Percentiles rank a stretch among this genome's conserved stretches.
Conservation (phyloP, 1,140 invertebrate genomes). For the Habropoda laboriosa region DNA sequence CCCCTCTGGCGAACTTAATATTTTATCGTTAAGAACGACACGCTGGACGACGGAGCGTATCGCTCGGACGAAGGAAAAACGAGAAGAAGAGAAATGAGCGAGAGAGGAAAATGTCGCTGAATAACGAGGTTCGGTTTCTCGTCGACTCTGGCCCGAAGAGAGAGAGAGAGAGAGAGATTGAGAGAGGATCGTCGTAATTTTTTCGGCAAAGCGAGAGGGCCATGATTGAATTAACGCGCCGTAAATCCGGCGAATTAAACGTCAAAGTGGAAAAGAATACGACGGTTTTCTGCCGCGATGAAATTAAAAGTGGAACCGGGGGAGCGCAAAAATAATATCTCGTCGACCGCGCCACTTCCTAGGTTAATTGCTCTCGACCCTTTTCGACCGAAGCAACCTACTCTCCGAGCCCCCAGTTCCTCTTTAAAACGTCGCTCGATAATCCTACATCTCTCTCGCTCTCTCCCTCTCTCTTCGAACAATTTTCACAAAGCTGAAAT, state of each 20-base stretch:
- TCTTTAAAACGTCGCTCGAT: conserved; percentile 45
- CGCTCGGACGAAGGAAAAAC: neutral
- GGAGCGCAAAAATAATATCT: conserved; percentile 43
- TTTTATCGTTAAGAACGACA: neutral
- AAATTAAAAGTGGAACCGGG: conserved; percentile 42
- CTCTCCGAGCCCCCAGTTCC: conserved; percentile 22
- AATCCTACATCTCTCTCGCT: no score
- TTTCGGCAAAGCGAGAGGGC: neutral
- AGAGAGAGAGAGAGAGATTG: no score
- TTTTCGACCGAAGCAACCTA: conserved; percentile 30
- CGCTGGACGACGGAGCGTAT: neutral
- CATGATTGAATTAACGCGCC: conserved; percentile 46
- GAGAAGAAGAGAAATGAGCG: neutral
- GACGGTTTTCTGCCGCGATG: conserved; percentile 15
- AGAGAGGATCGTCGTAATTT: neutral
- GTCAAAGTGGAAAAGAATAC: conserved; percentile 8
- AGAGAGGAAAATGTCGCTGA: neutral
- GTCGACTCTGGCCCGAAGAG: no score
- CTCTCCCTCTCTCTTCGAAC: neutral
- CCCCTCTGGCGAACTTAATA: neutral
- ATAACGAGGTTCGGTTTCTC: neutral
- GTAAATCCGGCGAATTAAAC: conserved; percentile 41
- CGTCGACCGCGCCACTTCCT: conserved; percentile 21
- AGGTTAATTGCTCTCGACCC: conserved; percentile 53
- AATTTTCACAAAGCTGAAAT: conserved; percentile 33